A percentile compares a stretch with the other conserved stretches of the same genome.
Conservation (phyloP, 1,140 invertebrate genomes). For the Ectropis grisescens region DNA sequence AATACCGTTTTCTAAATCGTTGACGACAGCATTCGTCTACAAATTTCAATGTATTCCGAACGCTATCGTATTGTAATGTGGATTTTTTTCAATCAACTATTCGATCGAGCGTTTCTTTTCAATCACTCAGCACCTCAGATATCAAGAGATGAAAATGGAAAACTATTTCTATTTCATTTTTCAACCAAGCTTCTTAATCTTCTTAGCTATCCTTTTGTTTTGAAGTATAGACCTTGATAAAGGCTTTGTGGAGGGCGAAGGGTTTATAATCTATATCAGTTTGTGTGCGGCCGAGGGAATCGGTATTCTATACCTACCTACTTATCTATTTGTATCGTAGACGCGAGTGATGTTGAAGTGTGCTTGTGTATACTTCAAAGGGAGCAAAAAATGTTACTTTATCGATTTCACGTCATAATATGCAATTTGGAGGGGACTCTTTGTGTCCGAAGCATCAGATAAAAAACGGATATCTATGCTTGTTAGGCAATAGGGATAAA, state of each 20-base stretch:
- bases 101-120: no score
- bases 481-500: no score
- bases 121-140: neutral
- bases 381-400: conserved; percentile 6
- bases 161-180: conserved; percentile 20
- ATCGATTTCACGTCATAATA: conserved; percentile 9
- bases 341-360: neutral
- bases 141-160: conserved; percentile 10
- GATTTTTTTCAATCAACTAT: no score
- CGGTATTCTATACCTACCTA: conserved; percentile 8
- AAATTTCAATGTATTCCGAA: no score
- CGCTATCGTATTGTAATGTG: no score
- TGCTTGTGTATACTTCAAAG: neutral
- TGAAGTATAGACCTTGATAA: conserved; percentile 36
- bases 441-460: no score
- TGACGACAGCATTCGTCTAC: conserved; percentile 3
- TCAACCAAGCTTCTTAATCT: conserved; percentile 30
- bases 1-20: conserved; percentile 30
- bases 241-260: conserved; percentile 28
- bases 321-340: neutral
- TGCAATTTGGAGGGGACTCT: conserved; percentile 7
- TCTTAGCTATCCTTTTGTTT: conserved; percentile 40
- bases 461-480: no score
- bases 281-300: conserved; percentile 29
- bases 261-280: conserved; percentile 47